phyloP scores from a whole-genome alignment of 2,888 invertebrate genomes.

The Orchesella flavescens region DNA sequence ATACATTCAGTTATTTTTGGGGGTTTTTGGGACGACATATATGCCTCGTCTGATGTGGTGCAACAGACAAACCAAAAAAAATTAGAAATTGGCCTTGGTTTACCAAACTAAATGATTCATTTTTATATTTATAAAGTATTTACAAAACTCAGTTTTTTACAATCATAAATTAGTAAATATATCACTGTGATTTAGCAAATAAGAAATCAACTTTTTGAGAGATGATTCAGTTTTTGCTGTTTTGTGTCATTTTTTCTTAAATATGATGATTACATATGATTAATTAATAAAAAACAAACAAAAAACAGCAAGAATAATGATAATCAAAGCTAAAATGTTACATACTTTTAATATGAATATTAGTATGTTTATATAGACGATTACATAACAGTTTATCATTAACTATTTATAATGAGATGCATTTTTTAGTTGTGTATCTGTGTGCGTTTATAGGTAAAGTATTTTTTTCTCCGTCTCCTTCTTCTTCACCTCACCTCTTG shows the following conservation, averaged over 20 bases:
- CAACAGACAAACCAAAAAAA: background rate
- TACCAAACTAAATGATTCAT: too few relatives aligned
- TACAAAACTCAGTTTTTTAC: too few relatives aligned
- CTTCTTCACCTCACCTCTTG: background rate
- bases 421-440: slow-evolving; percentile 19
- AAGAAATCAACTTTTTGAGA: too few relatives aligned
- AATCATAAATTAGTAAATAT: background rate
- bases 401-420: slow-evolving; percentile 23
- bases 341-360: too few relatives aligned
- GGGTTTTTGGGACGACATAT: too few relatives aligned
- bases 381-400: too few relatives aligned
- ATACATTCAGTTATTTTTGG: too few relatives aligned
- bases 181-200: slow-evolving; percentile 16
- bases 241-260: background rate
- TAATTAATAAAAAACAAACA: background rate
- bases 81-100: background rate
- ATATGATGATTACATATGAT: background rate
- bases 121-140: too few relatives aligned
- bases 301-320: slow-evolving; percentile 1
- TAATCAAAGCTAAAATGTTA: slow-evolving; percentile 6
- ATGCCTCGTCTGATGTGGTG: too few relatives aligned
- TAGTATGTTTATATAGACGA: too few relatives aligned
- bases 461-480: background rate
- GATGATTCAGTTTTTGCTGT: too few relatives aligned
- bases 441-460: slow-evolving; percentile 13